These are phyloP conservation scores for Acanthopleura granulata DNA, from an alignment of 2,888 invertebrate species.

Conservation along the genomic window DNA sequence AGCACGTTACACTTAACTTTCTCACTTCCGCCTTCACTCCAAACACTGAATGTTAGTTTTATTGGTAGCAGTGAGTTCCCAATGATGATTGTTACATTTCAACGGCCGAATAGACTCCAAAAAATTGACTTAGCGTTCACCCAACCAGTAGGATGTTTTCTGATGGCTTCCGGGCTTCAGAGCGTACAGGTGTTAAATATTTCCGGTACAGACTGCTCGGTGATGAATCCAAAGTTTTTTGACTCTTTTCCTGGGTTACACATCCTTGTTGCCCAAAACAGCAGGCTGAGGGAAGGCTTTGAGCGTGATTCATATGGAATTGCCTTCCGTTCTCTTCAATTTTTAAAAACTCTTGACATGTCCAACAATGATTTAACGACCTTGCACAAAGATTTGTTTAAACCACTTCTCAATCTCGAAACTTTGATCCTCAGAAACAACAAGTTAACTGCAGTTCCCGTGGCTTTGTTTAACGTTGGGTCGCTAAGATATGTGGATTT, in stretches of 20 bases:
- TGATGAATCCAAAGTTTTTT: not conserved
- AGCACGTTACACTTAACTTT: too few relatives aligned
- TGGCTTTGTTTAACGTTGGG: not conserved
- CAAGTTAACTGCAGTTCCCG: not conserved
- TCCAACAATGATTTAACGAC: not conserved
- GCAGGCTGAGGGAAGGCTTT: not conserved
- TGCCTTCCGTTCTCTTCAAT: not conserved
- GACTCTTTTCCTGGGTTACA: not conserved
- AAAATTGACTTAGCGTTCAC: not conserved
- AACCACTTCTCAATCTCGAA: not conserved
- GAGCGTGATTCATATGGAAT: not conserved
- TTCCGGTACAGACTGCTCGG: not conserved
- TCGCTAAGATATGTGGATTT: not conserved
- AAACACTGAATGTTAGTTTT: too few relatives aligned
- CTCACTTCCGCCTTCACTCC: too few relatives aligned
- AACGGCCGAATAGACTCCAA: not conserved
- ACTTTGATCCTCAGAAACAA: not conserved
- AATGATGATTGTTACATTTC: not conserved
- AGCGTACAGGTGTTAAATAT: not conserved
- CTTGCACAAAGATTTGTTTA: not conserved
- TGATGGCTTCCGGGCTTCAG: not conserved
- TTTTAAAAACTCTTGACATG: not conserved
- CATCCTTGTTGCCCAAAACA: not conserved
- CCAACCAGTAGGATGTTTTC: not conserved
- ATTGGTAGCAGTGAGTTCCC: too few relatives aligned